Evolutionary conservation across 2,888 invertebrate genomes (phyloP), one percentile per base, ranked within the genome.

Genomic region (Eilema griseolum): DNA sequence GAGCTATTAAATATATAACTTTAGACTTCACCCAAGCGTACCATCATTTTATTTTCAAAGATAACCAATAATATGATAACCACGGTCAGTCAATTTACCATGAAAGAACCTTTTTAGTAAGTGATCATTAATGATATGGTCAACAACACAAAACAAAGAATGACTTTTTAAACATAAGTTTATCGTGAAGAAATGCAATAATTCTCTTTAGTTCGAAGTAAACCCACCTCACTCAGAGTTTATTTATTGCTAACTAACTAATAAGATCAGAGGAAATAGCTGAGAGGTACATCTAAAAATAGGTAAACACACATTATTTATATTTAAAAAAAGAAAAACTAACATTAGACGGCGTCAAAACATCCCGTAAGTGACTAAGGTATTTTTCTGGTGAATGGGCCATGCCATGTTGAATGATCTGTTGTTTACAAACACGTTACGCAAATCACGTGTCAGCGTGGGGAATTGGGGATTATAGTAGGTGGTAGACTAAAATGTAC

Each of bases 161-260:
- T 28, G 59, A 11, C 28, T 41, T 63, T 61, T 65, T 52, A n/a
- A 61, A 61, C 8, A 61, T 33, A 33, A 33, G 23, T 61, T 23
- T 61, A 61, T 61, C 26, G 20, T 20, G 67, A 73, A 66, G 52
- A 61, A 52, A 65, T 67, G 72, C 65, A 76, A 71, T 69, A 61
- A 56, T 76, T 78, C 76, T 76, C 57, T 73, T 69, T 67, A 72
- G 65, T 84, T 79, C 75, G 65, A 72, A 75, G 81, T 76, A 78
- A 71, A 77, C 67, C 79, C 33, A 69, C 61, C 67, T 67, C 67
- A 61, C 31, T 61, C 8, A 75, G n/a, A n/a, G 78, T 79, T 81
- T 83, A 80, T 83, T 83, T 80, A 77, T 80, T 75, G 77, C 73
- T 76, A 76, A 77, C 74, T 84, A 85, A 84, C 52, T 41, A 56